Evolutionary conservation across 2,888 invertebrate genomes (phyloP), one percentile per base, ranked within the genome.

Genomic region (Tetragonisca angustula): DNA sequence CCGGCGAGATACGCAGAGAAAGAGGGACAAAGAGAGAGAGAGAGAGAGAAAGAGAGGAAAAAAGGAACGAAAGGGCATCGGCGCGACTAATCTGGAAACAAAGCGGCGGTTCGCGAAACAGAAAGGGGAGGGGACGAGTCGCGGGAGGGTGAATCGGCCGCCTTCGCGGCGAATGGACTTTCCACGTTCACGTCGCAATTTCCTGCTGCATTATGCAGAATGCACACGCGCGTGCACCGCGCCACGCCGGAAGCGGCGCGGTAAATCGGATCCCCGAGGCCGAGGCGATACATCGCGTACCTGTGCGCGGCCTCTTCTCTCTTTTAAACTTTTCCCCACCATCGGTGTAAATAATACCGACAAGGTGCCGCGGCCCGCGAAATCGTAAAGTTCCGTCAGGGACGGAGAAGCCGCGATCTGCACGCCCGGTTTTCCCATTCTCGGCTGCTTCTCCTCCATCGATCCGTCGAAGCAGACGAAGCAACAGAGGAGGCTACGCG

Each of bases 341-440:
- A 5, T 36, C 36, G 36, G 91, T 91, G 91, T 91, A 93, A 92
- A 93, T 92, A 92, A 91, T 91, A 90, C 85, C 83, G 88, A 11
- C 86, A 84, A 91, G 87, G 90, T 83, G 90, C 13, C n/a, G 90
- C 83, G 79, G 83, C 79, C n/a, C 27, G 83, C 76, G 87, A 85
- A 89, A 89, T 89, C 89, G 87, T 88, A 89, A 87, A 88, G 81
- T 90, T 85, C 81, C 54, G n/a, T 54, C 13, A 32, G 79, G 50
- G 77, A 80, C 76, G 62, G 83, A 65, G 71, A 86, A 86, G 78
- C 64, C 21, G 65, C 74, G 64, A 65, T 9, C 19, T 0, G 2
- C 65, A 13, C 15, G 5, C 2, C 50, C 27, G 32, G 5, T 21
- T 21, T 36, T 19, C 19, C 13, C 32, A 17, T 43, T 43, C 79